Percentiles rank a stretch among this genome's conserved stretches.
phyloP scores from a whole-genome alignment of 1,140 invertebrate species.

The Mesaphorura yosii region DNA sequence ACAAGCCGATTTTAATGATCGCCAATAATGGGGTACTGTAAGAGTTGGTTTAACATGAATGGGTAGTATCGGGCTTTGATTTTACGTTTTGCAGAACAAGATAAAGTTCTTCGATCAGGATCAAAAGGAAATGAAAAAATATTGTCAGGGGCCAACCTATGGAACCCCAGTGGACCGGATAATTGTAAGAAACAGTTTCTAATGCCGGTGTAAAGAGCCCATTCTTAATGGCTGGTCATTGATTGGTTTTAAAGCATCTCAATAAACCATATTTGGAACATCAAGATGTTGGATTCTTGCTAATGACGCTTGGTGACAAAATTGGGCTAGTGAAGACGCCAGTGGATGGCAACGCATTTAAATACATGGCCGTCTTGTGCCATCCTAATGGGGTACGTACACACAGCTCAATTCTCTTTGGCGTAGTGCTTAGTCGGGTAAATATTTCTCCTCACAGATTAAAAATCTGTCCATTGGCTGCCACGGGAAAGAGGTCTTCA shows the following conservation, averaged over 20 bases:
- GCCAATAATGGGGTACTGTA: constrained; percentile 5
- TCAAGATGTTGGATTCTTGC: too few relatives aligned
- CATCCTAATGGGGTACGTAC: constrained; percentile 45
- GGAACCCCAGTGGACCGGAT: constrained; percentile 45
- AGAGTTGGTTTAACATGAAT: neutral
- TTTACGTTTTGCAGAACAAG: constrained; percentile 18
- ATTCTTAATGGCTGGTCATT: too few relatives aligned
- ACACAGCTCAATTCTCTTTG: constrained; percentile 39
- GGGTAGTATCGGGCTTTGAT: neutral
- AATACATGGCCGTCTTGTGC: constrained; percentile 49
- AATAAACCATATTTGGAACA: too few relatives aligned
- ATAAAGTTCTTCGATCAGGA: constrained; percentile 21
- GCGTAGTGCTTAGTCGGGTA: too few relatives aligned
- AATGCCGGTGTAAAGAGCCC: too few relatives aligned
- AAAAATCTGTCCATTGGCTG: constrained; percentile 34
- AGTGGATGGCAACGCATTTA: constrained; percentile 57
- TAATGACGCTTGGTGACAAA: constrained; percentile 15
- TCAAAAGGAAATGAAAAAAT: constrained; percentile 42
- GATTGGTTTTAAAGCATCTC: too few relatives aligned
- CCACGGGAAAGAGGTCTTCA: constrained; percentile 45
- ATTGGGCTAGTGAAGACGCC: constrained; percentile 25
- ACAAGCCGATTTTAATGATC: constrained; percentile 34
- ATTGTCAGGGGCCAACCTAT: constrained; percentile 52
- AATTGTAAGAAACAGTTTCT: constrained; percentile 38
- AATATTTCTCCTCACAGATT: too few relatives aligned